Evolutionary conservation across 30 jellyfish, hydroid and myxozoan genomes (phyloP).

Genomic region (Hydra vulgaris): DNA sequence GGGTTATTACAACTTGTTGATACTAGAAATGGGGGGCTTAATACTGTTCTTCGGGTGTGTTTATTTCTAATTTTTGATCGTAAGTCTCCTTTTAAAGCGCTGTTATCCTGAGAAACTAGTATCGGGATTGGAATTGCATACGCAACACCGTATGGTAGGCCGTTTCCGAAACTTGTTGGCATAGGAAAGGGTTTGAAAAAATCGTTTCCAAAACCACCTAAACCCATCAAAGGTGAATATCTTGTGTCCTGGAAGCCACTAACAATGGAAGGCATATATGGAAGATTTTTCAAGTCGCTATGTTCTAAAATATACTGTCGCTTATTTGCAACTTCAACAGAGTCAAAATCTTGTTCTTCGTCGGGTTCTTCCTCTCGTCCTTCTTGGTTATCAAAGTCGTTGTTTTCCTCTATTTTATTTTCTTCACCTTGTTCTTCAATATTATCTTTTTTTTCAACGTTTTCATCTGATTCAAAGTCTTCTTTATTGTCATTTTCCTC

Average conservation of each 20-base stretch:
- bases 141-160: conserved; percentile 6
- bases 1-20: neutral
- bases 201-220: conserved; percentile 4
- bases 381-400: conserved; percentile 2
- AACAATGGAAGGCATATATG: conserved; percentile 9
- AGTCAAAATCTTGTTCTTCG: conserved; percentile 7
- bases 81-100: neutral
- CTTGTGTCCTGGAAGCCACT: conserved; percentile 20
- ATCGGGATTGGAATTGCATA: conserved; percentile 3
- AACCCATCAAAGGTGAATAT: neutral
- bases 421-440: neutral
- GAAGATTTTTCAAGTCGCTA: neutral
- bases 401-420: neutral
- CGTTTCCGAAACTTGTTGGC: neutral
- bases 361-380: neutral
- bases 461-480: conserved; percentile 5
- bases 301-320: conserved; percentile 12
- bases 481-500: neutral
- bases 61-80: conserved; percentile 4
- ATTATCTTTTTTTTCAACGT: neutral
- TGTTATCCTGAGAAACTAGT: neutral
- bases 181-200: neutral
- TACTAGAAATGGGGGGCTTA: neutral
- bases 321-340: conserved; percentile 4
- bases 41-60: neutral